Base-by-base conservation (phyloP, 64 coral and sea anemone genomes). In the Porites australiensis region DNA sequence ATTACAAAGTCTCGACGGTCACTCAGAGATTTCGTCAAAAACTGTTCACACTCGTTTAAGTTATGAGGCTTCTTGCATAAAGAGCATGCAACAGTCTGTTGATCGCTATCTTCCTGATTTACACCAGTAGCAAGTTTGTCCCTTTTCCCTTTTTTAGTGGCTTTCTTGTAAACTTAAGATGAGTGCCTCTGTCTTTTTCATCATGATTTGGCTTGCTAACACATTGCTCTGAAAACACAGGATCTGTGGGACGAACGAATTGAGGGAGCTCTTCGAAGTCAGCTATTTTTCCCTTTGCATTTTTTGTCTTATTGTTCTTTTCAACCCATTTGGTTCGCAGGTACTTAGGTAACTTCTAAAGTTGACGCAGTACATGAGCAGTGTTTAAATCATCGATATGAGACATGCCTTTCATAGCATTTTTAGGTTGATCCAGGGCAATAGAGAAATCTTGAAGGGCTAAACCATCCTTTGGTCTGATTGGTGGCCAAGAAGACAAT, bases 311-410 rank as follows among this genome's bases (percentile, higher is more conserved):
- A 27, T 53, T 87, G 3, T 77, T 85, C 21, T 82, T 77, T 72
- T 95, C 82, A 2, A 60, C 78, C 93, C 88, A 95, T 68, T 87
- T 95, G 62, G 14, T 87, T 3, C 94, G 64, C 13, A 92, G 64
- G 27, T 92, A 81, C 53, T 75, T 51, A 12, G 86, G 94, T 44
- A 92, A 43, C 49, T 95, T 95, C 94, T 83, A 95, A 9, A 95
- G 63, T 19, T 87, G 88, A 53, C 88, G 27, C 61, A 91, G 44
- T 15, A 95, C 93, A 50, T 72, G 61, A 16, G 88, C 74, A 58
- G 93, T 95, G 60, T 95, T 95, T 19, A 89, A 53, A 49, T 94
- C 93, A 46, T 65, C 13, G 87, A 86, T 87, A 15, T 79, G 46
- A 9, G 70, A 72, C 77, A 76, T 89, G 77, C 47, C 78, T 72